These are phyloP conservation scores for Spodoptera litura DNA, from an alignment of 1,140 invertebrate species.

Conservation along the genomic window DNA sequence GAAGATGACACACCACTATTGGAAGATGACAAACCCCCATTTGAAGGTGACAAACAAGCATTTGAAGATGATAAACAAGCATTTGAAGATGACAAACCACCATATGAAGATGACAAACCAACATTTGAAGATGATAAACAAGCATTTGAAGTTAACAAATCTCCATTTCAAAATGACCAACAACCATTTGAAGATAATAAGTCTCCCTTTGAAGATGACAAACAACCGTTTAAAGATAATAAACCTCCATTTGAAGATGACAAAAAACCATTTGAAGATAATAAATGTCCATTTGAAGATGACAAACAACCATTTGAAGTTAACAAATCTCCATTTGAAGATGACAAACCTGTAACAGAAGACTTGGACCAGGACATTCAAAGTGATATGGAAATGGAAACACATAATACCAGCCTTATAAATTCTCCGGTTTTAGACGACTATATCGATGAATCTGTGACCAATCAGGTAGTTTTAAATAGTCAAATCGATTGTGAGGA, in stretches of 20 bases:
- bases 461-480: no score
- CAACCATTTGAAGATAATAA: background rate
- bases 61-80: background rate
- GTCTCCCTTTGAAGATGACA: background rate
- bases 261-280: background rate
- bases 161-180: no score
- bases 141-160: background rate
- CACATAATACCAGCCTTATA: background rate
- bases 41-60: background rate
- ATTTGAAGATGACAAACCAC: background rate
- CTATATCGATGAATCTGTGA: background rate
- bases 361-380: background rate
- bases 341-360: conserved; percentile 1
- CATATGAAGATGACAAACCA: background rate
- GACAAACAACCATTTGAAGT: background rate
- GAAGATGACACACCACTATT: background rate
- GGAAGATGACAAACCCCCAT: background rate
- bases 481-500: background rate
- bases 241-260: background rate
- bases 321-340: background rate
- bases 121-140: background rate
- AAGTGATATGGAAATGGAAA: background rate
- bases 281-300: background rate
- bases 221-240: no score
- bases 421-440: background rate